Evolutionary conservation across 2,113 vertebrate genomes (phyloP).

Genomic region (Platichthys flesus): DNA sequence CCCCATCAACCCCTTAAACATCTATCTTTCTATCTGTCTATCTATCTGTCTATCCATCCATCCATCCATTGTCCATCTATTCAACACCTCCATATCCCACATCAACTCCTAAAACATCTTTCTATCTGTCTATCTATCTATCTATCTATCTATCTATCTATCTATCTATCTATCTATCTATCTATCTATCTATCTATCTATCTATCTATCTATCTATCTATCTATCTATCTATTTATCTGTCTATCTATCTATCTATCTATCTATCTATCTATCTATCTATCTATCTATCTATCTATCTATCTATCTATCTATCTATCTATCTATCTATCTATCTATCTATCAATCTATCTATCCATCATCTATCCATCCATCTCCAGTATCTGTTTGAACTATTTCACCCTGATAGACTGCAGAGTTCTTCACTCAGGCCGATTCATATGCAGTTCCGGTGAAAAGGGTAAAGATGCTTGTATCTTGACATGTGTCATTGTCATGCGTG

Average conservation of each 20-base stretch:
- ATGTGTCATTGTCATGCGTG: constrained; percentile 71
- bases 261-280: constrained; percentile 1
- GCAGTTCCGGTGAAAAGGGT: constrained; percentile 30
- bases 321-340: constrained; percentile 9
- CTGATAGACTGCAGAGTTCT: constrained; percentile 31
- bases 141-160: neutral
- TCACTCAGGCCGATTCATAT: constrained; percentile 45
- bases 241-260: neutral
- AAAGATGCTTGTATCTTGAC: constrained; percentile 60
- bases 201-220: constrained; percentile 1
- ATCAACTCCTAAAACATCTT: too few species aligned
- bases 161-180: constrained; percentile 2
- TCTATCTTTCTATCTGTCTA: neutral
- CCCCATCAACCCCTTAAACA: too few species aligned
- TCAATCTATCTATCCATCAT: constrained; percentile 16
- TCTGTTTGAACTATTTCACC: constrained; percentile 49
- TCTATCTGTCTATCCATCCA: constrained; percentile 1
- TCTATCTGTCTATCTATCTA: neutral
- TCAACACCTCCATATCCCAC: too few species aligned
- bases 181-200: neutral
- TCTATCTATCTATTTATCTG: neutral
- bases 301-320: constrained; percentile 9
- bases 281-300: neutral
- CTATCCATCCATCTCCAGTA: constrained; percentile 10
- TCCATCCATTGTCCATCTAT: neutral